These are phyloP conservation scores for Parnassius smintheus DNA, from an alignment of 2,888 invertebrate genomes.

Conservation along the genomic window DNA sequence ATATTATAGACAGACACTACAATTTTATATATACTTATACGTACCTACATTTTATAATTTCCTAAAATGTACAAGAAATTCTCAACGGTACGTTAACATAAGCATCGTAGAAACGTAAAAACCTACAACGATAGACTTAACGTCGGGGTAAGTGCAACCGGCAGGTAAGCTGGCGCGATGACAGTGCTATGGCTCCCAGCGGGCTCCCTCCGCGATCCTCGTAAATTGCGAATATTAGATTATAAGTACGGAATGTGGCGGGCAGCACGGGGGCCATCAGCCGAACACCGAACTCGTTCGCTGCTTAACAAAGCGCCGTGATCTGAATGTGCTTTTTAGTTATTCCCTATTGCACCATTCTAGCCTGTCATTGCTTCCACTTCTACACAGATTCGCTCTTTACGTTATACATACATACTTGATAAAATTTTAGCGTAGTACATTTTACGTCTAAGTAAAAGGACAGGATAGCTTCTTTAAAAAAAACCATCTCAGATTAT, in stretches of 20 bases:
- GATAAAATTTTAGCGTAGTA: too few relatives aligned
- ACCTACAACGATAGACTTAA: constrained; percentile 59
- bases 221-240: constrained; percentile 81
- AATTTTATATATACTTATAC: too few relatives aligned
- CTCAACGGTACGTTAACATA: constrained; percentile 44
- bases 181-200: constrained; percentile 72
- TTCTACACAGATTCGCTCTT: constrained; percentile 28
- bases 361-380: constrained; percentile 36
- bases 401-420: background rate
- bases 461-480: too few relatives aligned
- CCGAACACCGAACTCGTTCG: constrained; percentile 71
- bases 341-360: constrained; percentile 56
- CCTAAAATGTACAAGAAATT: constrained; percentile 34
- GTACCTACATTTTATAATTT: background rate
- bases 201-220: constrained; percentile 72
- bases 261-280: constrained; percentile 65
- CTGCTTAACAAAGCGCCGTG: constrained; percentile 64
- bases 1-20: too few relatives aligned
- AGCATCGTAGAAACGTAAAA: constrained; percentile 51
- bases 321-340: constrained; percentile 67
- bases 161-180: constrained; percentile 70
- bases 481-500: too few relatives aligned
- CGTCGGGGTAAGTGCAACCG: constrained; percentile 64
- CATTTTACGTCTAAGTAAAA: too few relatives aligned
- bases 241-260: constrained; percentile 77